Percentiles rank a stretch among this genome's conserved stretches.
phyloP scores from a whole-genome alignment of 2,113 vertebrate species.

The Micromys minutus region DNA sequence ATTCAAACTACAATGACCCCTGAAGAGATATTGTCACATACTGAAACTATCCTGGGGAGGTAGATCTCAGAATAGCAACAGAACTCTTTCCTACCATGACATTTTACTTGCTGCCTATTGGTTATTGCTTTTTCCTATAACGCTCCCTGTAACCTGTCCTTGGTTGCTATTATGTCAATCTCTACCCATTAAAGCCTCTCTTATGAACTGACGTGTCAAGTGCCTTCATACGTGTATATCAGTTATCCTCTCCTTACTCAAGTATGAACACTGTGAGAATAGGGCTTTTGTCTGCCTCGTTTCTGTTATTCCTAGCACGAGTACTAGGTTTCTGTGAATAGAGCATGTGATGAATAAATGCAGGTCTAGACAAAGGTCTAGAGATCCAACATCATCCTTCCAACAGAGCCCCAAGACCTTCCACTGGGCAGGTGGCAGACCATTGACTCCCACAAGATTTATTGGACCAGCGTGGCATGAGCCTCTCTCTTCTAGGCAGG shows the following conservation, averaged over 20 bases:
- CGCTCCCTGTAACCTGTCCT: neutral
- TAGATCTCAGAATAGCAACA: neutral
- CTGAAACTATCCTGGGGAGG: neutral
- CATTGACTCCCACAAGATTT: neutral
- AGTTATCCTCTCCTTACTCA: neutral
- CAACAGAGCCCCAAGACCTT: neutral
- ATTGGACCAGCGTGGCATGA: rapidly evolving
- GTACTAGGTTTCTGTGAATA: neutral
- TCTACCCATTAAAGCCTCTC: neutral
- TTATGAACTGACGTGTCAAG: neutral
- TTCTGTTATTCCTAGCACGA: neutral
- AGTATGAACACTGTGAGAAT: neutral
- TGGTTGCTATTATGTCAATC: neutral
- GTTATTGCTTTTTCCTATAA: neutral
- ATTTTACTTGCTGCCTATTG: neutral
- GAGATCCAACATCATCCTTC: neutral
- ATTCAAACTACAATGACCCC: neutral
- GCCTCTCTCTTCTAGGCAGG: neutral
- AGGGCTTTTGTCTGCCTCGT: neutral
- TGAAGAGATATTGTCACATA: neutral
- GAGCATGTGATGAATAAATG: neutral
- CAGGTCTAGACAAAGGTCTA: neutral
- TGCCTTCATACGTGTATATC: neutral
- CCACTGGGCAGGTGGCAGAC: neutral
- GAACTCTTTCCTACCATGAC: neutral